Evolutionary conservation across 2,888 invertebrate species (phyloP), one percentile per base, ranked within the genome.

Genomic region (Serripes groenlandicus): DNA sequence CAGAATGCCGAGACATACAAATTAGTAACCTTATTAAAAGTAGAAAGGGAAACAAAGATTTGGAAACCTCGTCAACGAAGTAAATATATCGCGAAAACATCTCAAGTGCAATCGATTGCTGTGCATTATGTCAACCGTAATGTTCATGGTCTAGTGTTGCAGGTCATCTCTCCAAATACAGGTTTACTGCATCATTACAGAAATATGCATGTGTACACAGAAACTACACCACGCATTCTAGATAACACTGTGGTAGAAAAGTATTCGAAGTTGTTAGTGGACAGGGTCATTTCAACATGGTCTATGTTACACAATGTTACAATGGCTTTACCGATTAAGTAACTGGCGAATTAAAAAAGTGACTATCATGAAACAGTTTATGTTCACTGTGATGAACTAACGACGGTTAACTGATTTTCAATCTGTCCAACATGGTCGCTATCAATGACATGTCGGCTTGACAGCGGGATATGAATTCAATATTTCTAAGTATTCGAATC

Each of bases 161-260:
- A 1, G 1, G 32, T 23, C 21, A 49, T 74, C 3, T 18, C 26
- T 52, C 64, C 74, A 3, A 28, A 37, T 15, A 21, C 32, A 5
- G 74, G 64, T 1, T 54, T 74, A 9, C 18, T 74, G 66, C 74
- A 74, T 26, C 74, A 74, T 34, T 74, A 74, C 35, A 32, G 74
- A 34, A 62, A 72, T 37, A 35, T 56, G 72, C 15, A 23, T 23
- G 34, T 34, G n/a, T 72, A 72, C 58, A 26, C 23, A 3, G 72
- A 58, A 18, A 28, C 30, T 1, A 1, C 28, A 23, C 18, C 34
- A 21, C 30, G 56, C 18, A 28, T 58, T n/a, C n/a, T 7, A 35
- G 72, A 72, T 37, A 37, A 58, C 30, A 72, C 58, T 15, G 37
- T 72, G 15, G 58, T 72, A 3, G 34, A 37, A 11, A 72, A 72